Evolutionary conservation across 2,113 vertebrate genomes (phyloP).

Genomic region (Uria lomvia): DNA sequence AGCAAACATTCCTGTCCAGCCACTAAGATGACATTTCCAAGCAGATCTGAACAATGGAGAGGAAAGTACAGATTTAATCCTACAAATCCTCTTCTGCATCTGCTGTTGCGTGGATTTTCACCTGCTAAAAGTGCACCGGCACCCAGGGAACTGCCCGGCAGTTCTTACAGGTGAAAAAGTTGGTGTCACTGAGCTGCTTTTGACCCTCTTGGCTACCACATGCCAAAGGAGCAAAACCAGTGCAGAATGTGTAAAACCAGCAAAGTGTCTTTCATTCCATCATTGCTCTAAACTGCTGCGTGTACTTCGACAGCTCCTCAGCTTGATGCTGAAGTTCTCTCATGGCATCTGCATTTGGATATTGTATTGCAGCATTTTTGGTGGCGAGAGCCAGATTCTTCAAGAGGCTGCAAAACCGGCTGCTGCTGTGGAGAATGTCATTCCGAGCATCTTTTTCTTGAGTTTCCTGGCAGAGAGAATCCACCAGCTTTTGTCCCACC

Average conservation of each 20-base stretch:
- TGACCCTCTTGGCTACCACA: neutral
- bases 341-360: conserved; percentile 70
- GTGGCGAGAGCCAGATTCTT: conserved; percentile 90
- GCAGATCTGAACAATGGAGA: neutral
- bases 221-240: neutral
- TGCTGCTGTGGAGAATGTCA: conserved; percentile 80
- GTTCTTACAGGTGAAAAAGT: neutral
- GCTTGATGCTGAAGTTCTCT: conserved; percentile 75
- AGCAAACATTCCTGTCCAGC: neutral
- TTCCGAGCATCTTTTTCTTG: conserved; percentile 68
- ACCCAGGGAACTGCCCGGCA: neutral
- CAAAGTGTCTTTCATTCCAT: conserved; percentile 58
- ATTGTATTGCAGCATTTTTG: conserved; percentile 82
- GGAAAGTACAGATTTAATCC: neutral
- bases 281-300: conserved; percentile 76
- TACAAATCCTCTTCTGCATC: neutral
- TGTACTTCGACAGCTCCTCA: conserved; percentile 74
- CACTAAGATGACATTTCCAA: neutral
- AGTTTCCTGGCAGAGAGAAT: conserved; percentile 82
- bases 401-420: conserved; percentile 86
- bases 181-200: neutral
- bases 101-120: neutral
- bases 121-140: neutral
- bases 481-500: conserved; percentile 91
- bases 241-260: neutral